Evolutionary conservation across 2,797 vertebrate species (phyloP).

Genomic region (Avahi laniger): DNA sequence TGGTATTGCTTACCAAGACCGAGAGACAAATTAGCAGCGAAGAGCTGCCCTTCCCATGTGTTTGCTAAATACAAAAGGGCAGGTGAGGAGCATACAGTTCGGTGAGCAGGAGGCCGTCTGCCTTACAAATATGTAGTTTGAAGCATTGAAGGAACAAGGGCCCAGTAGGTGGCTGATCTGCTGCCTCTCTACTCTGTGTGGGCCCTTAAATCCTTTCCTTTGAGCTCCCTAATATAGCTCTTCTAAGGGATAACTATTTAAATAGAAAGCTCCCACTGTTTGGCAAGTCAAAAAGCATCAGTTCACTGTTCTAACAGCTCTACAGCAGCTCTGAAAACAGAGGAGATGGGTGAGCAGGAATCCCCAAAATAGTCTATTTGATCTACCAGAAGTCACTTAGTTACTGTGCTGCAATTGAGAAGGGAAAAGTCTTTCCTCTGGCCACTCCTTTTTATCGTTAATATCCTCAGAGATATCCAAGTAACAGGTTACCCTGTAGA

Average conservation of each 20-base stretch:
- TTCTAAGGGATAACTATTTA: conserved; percentile 72
- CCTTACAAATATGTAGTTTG: conserved; percentile 78
- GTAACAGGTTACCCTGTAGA: conserved; percentile 65
- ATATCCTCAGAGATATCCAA: conserved; percentile 72
- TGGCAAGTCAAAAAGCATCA: conserved; percentile 76
- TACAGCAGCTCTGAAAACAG: conserved; percentile 78
- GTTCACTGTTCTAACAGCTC: conserved; percentile 73
- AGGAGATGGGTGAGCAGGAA: conserved; percentile 79
- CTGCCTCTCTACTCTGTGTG: conserved; percentile 81
- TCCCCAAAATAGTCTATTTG: conserved; percentile 82
- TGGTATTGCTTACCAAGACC: conserved; percentile 45
- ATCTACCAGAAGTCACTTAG: conserved; percentile 80
- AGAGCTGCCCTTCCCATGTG: conserved; percentile 63
- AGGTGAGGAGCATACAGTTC: conserved; percentile 67
- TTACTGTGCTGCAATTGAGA: conserved; percentile 76
- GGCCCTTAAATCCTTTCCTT: conserved; percentile 76
- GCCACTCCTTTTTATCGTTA: conserved; percentile 76
- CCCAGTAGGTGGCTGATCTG: conserved; percentile 80
- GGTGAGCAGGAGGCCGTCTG: conserved; percentile 70
- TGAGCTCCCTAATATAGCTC: conserved; percentile 78
- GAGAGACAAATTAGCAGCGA: conserved; percentile 35
- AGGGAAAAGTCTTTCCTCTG: conserved; percentile 74
- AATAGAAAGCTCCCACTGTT: conserved; percentile 77
- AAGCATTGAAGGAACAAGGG: conserved; percentile 78
- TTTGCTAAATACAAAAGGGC: conserved; percentile 75